Percentiles rank a stretch among this genome's conserved stretches.
phyloP scores from a whole-genome alignment of 2,888 invertebrate species.

The Sesamia inferens region DNA sequence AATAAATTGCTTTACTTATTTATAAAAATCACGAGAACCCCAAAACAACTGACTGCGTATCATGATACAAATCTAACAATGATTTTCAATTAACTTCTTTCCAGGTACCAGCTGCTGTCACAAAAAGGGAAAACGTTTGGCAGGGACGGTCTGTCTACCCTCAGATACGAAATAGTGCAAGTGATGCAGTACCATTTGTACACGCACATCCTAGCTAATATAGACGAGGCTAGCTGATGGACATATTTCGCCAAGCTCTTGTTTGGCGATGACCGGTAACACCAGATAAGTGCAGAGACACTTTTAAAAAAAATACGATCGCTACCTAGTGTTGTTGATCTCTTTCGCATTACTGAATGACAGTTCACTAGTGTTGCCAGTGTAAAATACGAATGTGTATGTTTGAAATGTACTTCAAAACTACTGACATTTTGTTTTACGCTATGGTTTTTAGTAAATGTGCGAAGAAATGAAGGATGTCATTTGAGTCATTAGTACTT shows the following conservation, averaged over 20 bases:
- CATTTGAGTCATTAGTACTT: slow-evolving; percentile 15
- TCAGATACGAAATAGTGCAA: slow-evolving; percentile 93
- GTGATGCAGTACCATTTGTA: slow-evolving; percentile 93
- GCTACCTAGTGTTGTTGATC: slow-evolving; percentile 70
- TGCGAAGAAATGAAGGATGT: slow-evolving; percentile 2
- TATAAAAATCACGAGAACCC: neutral
- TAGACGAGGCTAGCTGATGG: slow-evolving; percentile 94
- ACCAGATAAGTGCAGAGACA: slow-evolving; percentile 52
- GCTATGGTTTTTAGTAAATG: slow-evolving; percentile 23
- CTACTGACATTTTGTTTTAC: slow-evolving; percentile 36
- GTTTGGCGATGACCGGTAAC: slow-evolving; percentile 88
- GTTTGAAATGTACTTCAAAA: slow-evolving; percentile 15
- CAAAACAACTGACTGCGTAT: neutral
- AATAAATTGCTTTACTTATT: neutral
- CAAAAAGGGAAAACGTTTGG: slow-evolving; percentile 95
- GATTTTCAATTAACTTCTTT: slow-evolving; percentile 62
- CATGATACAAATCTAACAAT: neutral
- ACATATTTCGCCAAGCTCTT: slow-evolving; percentile 88
- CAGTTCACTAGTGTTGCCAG: slow-evolving; percentile 49
- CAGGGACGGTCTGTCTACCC: slow-evolving; percentile 96
- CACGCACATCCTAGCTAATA: slow-evolving; percentile 95
- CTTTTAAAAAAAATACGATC: slow-evolving; percentile 50
- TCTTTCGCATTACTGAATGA: slow-evolving; percentile 56
- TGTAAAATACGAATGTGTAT: slow-evolving; percentile 18
- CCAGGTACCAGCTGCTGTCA: slow-evolving; percentile 95